Evolutionary conservation across 2,888 invertebrate genomes (phyloP).

Genomic region (Dione juno): DNA sequence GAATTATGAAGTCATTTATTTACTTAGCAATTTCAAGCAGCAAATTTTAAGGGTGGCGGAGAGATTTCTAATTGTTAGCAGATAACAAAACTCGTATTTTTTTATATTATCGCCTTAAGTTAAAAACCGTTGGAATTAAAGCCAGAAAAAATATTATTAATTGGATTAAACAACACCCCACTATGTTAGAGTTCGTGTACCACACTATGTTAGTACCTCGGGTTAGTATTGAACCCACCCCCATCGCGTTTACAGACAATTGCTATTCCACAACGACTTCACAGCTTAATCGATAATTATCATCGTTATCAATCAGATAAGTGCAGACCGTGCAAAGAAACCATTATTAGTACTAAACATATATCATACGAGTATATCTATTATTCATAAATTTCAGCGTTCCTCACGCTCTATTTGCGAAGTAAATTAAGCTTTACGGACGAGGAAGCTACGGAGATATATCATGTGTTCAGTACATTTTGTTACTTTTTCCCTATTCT

Average conservation of each 20-base stretch:
- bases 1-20: not conserved
- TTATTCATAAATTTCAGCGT: conserved; percentile 80
- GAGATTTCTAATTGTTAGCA: no score
- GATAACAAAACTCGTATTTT: no score
- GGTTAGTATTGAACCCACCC: no score
- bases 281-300: no score
- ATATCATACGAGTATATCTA: not conserved
- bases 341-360: conserved; percentile 2
- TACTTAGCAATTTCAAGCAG: not conserved
- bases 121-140: no score
- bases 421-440: conserved; percentile 85
- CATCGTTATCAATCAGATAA: not conserved
- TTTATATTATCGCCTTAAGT: no score
- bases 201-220: no score
- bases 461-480: conserved; percentile 88
- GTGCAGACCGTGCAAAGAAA: not conserved
- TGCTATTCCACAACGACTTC: no score
- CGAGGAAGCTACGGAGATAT: conserved; percentile 87
- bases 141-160: no score
- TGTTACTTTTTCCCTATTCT: conserved; percentile 90
- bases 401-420: conserved; percentile 89
- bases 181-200: no score
- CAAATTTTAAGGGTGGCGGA: not conserved
- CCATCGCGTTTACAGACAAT: no score
- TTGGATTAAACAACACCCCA: no score